Conservation (phyloP, 2,888 invertebrate genomes). For the Torymus tubicola region DNA sequence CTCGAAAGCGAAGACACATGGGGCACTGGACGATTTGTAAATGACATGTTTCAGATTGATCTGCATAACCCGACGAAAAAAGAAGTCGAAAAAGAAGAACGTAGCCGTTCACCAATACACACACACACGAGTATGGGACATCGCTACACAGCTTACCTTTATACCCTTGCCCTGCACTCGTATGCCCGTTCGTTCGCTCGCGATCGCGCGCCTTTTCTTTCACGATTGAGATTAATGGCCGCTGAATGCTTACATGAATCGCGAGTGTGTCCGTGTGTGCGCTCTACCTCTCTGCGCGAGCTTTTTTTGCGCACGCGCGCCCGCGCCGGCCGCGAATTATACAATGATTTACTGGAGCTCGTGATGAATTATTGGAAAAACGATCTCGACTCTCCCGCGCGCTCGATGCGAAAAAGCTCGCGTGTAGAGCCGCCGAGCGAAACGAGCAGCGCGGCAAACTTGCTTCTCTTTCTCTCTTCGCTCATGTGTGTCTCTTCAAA, state of each 20-base stretch:
- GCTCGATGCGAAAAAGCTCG: conserved; percentile 32
- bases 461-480: background rate
- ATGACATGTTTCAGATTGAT: background rate
- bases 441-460: conserved; percentile 20
- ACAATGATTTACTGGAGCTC: conserved; percentile 54
- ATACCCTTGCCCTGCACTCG: background rate
- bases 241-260: conserved; percentile 50
- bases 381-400: conserved; percentile 28
- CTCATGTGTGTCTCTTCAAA: conserved; percentile 30
- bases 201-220: conserved; percentile 38
- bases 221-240: conserved; percentile 55
- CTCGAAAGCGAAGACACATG: background rate
- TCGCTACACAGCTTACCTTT: conserved; percentile 20
- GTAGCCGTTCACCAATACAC: too few species aligned
- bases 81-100: background rate
- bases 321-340: conserved; percentile 45
- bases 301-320: conserved; percentile 30
- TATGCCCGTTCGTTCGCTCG: background rate
- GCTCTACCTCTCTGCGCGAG: conserved; percentile 35
- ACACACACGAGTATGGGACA: conserved; percentile 5
- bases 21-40: background rate
- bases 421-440: conserved; percentile 3
- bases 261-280: conserved; percentile 39
- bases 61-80: background rate
- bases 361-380: conserved; percentile 57